phyloP scores from a whole-genome alignment of 2,888 invertebrate genomes.

The Spodoptera picta region DNA sequence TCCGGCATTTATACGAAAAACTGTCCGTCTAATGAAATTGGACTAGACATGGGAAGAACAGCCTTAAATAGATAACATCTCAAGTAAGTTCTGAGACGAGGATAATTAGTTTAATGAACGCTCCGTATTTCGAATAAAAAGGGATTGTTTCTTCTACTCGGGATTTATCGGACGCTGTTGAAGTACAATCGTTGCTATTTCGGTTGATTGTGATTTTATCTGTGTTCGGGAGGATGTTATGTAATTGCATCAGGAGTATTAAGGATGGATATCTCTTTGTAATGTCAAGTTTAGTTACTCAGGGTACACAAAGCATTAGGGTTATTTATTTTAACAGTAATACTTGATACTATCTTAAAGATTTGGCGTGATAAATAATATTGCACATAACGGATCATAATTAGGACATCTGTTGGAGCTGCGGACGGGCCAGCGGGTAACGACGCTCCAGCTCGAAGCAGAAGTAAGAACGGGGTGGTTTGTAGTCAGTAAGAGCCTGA shows the following conservation, averaged over 20 bases:
- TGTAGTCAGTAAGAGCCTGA: too few species aligned
- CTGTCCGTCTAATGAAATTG: constrained; percentile 76
- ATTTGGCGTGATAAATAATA: too few species aligned
- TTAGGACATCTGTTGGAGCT: too few species aligned
- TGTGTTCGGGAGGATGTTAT: constrained; percentile 20
- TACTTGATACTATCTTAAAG: too few species aligned
- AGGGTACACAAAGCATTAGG: too few species aligned
- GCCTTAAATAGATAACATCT: constrained; percentile 73
- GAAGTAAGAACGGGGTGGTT: too few species aligned
- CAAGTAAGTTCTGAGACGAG: constrained; percentile 64
- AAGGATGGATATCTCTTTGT: neutral
- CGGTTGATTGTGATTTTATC: constrained; percentile 48
- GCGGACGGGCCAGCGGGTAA: too few species aligned
- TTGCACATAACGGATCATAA: too few species aligned
- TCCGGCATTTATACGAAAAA: constrained; percentile 59
- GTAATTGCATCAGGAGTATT: constrained; percentile 6
- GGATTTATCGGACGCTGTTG: constrained; percentile 49
- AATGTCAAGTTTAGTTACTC: neutral
- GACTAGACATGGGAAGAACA: constrained; percentile 68
- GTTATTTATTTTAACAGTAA: too few species aligned
- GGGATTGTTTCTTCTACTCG: constrained; percentile 53
- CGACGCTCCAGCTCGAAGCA: too few species aligned
- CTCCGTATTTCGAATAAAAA: constrained; percentile 59
- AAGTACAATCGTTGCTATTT: constrained; percentile 54
- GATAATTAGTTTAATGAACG: constrained; percentile 80